Evolutionary conservation across 2,888 invertebrate species (phyloP), one percentile per base, ranked within the genome.

Genomic region (Shargacucullia verbasci): DNA sequence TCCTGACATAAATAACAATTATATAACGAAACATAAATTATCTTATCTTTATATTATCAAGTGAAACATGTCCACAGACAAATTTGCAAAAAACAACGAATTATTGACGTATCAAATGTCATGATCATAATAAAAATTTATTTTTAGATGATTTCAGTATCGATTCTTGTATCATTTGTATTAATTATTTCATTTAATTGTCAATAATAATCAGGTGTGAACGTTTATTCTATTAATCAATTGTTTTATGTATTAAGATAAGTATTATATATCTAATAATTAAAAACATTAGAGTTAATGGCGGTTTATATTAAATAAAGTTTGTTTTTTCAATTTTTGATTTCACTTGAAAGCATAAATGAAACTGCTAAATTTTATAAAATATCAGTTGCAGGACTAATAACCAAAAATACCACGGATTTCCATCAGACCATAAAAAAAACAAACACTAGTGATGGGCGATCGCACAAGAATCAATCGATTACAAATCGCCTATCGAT

Each of bases 401-500:
- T 20, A 20, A 20, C 20, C 20, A 20, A 20, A 20, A 20, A 35
- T 46, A 39, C 25, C 29, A 39, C 7, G 2, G 11, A 38, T 10
- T 54, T 52, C 56, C 63, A 66, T 57, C 55, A 60, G 60, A 47
- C 62, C 70, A 56, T 69, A 76, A 74, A 76, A 74, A 76, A 79
- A 78, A 76, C 53, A 45, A 67, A 44, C 39, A 33, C 48, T 61
- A 66, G 72, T 71, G 75, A 73, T 63, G 69, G 53, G 66, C 69
- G 48, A 72, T 75, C 72, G 62, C 70, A 66, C 67, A 68, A 74
- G 78, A 80, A 80, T 82, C 83, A 79, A 89, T 87, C 85, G 85
- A 86, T 87, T 84, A 83, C 84, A 86, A 87, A 89, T 87, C 86
- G 82, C 71, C 76, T 69, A 83, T 89, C 85, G 86, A 88, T 83